phyloP scores from a whole-genome alignment of 2,797 vertebrate genomes.

The Brachyrhaphis roseni region DNA sequence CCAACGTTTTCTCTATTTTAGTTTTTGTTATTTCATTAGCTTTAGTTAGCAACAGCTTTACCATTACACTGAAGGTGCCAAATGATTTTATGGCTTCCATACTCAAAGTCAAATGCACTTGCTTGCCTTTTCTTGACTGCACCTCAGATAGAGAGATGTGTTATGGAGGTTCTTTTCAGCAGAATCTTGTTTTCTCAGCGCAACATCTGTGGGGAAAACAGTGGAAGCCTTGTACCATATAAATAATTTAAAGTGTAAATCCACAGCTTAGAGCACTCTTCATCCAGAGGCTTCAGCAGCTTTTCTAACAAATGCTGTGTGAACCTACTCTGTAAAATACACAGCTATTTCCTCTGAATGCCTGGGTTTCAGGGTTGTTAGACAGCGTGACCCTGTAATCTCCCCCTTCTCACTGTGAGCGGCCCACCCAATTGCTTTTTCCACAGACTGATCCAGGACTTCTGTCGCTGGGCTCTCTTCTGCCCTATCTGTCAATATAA shows the following conservation, averaged over 20 bases:
- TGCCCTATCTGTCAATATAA: slow-evolving; percentile 65
- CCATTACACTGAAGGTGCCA: not conserved
- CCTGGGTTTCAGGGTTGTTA: slow-evolving; percentile 54
- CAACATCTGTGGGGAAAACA: slow-evolving; percentile 11
- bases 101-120: not conserved
- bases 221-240: slow-evolving; percentile 12
- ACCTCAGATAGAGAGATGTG: not conserved
- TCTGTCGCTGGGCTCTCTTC: slow-evolving; percentile 46
- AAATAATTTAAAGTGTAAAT: slow-evolving; percentile 40
- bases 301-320: slow-evolving; percentile 52
- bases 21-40: too few species aligned
- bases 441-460: slow-evolving; percentile 50
- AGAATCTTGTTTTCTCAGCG: not conserved
- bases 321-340: slow-evolving; percentile 56
- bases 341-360: slow-evolving; percentile 62
- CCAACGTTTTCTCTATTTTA: too few species aligned
- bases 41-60: not conserved
- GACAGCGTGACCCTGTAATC: slow-evolving; percentile 64
- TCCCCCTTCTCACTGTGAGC: slow-evolving; percentile 39
- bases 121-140: not conserved
- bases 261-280: slow-evolving; percentile 15
- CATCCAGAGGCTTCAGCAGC: slow-evolving; percentile 37
- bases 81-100: not conserved
- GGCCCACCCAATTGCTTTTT: slow-evolving; percentile 63
- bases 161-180: slow-evolving; percentile 15